phyloP scores from a whole-genome alignment of 2,113 vertebrate species.

The Rhombomys opimus region DNA sequence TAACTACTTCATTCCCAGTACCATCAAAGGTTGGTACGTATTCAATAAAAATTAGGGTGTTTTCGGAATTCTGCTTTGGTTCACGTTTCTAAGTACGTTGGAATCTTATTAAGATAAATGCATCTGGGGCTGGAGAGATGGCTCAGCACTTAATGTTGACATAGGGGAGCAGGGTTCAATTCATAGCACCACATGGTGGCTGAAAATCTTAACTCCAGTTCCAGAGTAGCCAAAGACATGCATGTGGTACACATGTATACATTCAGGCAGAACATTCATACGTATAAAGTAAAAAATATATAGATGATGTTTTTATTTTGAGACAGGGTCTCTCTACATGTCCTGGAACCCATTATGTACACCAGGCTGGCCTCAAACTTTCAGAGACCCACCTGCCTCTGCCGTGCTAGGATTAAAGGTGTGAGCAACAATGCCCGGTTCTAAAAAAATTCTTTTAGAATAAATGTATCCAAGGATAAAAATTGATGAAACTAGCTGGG shows the following conservation, averaged over 20 bases:
- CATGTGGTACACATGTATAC: neutral
- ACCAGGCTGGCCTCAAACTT: neutral
- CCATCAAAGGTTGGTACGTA: neutral
- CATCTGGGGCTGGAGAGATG: neutral
- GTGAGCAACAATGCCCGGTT: neutral
- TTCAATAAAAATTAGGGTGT: neutral
- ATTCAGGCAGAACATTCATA: neutral
- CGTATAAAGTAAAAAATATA: neutral
- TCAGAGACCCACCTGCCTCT: neutral
- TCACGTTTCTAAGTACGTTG: constrained; percentile 27
- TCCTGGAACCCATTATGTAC: neutral
- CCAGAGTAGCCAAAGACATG: neutral
- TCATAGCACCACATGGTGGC: neutral
- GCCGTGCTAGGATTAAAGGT: neutral
- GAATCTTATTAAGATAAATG: constrained; percentile 22
- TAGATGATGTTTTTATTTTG: neutral
- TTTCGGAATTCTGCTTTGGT: neutral
- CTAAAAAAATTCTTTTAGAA: neutral
- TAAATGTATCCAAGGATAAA: neutral
- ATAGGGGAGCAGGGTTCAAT: neutral
- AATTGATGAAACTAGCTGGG: neutral
- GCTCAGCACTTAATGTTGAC: neutral
- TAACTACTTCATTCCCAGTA: neutral
- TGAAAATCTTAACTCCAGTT: neutral
- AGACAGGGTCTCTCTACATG: neutral